These are phyloP conservation scores for Campopleginae sp. DNA, from an alignment of 2,888 invertebrate genomes.

Conservation along the genomic window DNA sequence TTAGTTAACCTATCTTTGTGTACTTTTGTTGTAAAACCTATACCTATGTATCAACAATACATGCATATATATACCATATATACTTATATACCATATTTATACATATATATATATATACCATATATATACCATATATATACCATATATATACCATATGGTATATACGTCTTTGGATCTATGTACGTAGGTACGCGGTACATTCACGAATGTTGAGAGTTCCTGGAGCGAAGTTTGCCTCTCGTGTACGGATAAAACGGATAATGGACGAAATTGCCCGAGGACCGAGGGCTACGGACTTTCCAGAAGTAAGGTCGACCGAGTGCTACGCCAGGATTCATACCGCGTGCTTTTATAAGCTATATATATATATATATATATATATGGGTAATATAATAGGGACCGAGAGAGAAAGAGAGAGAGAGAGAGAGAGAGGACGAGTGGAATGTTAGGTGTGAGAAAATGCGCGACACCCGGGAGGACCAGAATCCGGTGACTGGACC, in stretches of 20 bases:
- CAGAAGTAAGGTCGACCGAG: constrained; percentile 47
- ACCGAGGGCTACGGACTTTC: constrained; percentile 48
- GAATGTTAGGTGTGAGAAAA: constrained; percentile 58
- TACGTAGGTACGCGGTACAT: constrained; percentile 36
- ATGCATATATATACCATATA: not conserved
- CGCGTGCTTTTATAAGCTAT: constrained; percentile 25
- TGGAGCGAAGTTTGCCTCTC: constrained; percentile 67
- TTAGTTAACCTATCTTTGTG: constrained; percentile 36
- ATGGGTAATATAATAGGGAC: not conserved
- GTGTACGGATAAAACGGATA: constrained; percentile 66
- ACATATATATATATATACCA: not conserved
- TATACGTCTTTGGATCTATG: not conserved
- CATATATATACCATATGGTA: too few species aligned
- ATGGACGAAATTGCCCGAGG: constrained; percentile 69
- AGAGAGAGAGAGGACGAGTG: constrained; percentile 11
- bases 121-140: not conserved
- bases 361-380: constrained; percentile 18
- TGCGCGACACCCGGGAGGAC: constrained; percentile 28
- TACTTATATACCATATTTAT: not conserved
- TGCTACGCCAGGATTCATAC: constrained; percentile 54
- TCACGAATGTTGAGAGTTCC: constrained; percentile 59
- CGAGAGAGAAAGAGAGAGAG: not conserved
- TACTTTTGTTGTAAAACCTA: constrained; percentile 23
- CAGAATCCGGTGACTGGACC: constrained; percentile 58
- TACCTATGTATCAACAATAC: not conserved